A percentile compares a stretch with the other conserved stretches of the same genome.
Conservation (phyloP, 2,113 vertebrate genomes). For the Elaphurus davidianus region DNA sequence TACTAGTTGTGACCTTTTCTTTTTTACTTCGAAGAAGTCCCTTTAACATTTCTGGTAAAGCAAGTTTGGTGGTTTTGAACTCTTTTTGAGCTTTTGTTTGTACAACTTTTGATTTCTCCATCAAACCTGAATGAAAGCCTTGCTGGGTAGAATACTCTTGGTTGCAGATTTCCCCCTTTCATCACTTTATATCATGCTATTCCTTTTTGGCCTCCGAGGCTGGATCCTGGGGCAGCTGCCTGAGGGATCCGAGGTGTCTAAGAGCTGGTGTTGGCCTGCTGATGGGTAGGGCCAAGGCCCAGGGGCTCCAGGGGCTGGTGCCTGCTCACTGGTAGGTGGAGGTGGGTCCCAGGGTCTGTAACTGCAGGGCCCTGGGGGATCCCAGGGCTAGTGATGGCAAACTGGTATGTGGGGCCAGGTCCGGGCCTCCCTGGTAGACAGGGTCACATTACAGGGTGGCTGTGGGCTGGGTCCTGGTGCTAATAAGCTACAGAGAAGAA, state of each 20-base stretch:
- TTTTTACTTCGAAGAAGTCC: not conserved
- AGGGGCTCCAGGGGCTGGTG: not conserved
- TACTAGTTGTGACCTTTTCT: not conserved
- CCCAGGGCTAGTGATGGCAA: not conserved
- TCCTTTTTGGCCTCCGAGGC: not conserved
- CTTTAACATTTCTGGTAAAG: not conserved
- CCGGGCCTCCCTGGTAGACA: not conserved
- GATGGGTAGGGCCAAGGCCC: not conserved
- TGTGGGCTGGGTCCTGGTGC: not conserved
- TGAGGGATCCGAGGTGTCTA: not conserved
- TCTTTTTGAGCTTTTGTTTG: not conserved
- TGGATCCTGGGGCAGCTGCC: not conserved
- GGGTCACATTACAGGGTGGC: not conserved
- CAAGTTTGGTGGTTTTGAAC: not conserved
- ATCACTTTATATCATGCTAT: not conserved
- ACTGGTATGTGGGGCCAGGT: not conserved
- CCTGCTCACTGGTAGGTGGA: not conserved
- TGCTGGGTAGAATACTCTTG: not conserved
- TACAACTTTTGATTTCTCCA: not conserved
- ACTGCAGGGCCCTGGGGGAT: not conserved
- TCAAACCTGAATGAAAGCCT: not conserved
- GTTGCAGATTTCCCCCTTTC: not conserved
- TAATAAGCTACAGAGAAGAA: not conserved
- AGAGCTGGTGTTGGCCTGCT: not conserved
- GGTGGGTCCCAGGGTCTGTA: not conserved